These are phyloP conservation scores for Cydia splendana DNA, from an alignment of 1,140 invertebrate species.

Conservation along the genomic window DNA sequence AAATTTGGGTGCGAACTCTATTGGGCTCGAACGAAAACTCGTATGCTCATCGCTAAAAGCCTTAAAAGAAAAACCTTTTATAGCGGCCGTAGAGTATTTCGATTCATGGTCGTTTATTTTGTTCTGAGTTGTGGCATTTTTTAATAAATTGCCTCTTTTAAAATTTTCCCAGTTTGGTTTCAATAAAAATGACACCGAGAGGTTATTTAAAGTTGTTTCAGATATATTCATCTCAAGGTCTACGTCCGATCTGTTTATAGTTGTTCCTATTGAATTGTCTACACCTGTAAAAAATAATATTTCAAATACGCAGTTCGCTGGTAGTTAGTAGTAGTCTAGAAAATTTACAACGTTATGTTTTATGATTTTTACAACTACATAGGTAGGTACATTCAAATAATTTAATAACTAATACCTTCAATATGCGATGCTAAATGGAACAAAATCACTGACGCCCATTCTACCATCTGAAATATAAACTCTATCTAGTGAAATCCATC, in stretches of 20 bases:
- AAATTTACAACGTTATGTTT: too few relatives aligned
- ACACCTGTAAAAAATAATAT: neutral
- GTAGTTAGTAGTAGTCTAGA: too few relatives aligned
- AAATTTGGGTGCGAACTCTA: neutral
- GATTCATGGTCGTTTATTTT: neutral
- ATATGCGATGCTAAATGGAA: neutral
- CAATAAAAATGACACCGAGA: neutral
- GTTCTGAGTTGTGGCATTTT: neutral
- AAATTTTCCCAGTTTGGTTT: neutral
- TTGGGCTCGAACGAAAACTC: neutral
- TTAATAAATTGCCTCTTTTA: neutral
- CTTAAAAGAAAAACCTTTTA: neutral
- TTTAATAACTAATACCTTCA: neutral
- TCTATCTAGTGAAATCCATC: neutral
- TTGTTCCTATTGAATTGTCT: neutral
- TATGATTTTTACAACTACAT: too few relatives aligned
- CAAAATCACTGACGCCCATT: conserved; percentile 6
- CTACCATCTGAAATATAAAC: conserved; percentile 5
- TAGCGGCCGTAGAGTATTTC: neutral
- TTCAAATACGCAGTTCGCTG: neutral
- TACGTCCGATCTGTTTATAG: neutral
- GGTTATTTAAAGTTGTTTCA: neutral
- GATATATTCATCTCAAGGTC: neutral
- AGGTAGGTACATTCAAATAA: neutral
- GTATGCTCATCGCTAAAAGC: neutral